Conservation (phyloP, 2,113 vertebrate genomes). For the Cheilinus undulatus region DNA sequence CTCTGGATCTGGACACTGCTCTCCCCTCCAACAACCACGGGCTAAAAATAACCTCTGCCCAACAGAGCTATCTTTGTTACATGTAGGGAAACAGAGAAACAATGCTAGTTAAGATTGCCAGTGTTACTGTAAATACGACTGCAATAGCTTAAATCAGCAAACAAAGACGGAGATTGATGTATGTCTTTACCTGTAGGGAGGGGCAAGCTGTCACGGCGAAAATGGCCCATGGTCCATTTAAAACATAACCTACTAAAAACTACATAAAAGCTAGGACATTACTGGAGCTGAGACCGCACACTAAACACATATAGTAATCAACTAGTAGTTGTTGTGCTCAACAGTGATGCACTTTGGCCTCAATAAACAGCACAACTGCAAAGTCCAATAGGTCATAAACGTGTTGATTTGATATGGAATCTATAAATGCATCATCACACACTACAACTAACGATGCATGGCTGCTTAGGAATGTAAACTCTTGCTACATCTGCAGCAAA, state of each 20-base stretch:
- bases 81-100: background rate
- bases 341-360: constrained; percentile 25
- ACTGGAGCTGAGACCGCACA: background rate
- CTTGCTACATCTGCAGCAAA: too few relatives aligned
- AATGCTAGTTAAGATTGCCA: background rate
- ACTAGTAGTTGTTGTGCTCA: background rate
- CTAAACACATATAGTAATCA: background rate
- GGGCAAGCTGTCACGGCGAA: background rate
- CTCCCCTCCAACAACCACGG: constrained; percentile 1
- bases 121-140: background rate
- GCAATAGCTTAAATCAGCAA: background rate
- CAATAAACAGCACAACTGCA: constrained; percentile 9
- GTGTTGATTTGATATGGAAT: background rate
- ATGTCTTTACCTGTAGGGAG: constrained; percentile 13
- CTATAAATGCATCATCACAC: background rate
- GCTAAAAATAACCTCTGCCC: constrained; percentile 60
- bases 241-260: constrained; percentile 1
- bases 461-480: too few relatives aligned
- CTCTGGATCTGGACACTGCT: constrained; percentile 41
- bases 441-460: too few relatives aligned
- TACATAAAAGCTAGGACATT: background rate
- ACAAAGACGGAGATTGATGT: background rate
- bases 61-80: constrained; percentile 8
- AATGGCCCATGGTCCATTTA: background rate
- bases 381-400: background rate